Evolutionary conservation across 2,888 invertebrate species (phyloP), one percentile per base, ranked within the genome.

Genomic region (Antheraea assamensis): DNA sequence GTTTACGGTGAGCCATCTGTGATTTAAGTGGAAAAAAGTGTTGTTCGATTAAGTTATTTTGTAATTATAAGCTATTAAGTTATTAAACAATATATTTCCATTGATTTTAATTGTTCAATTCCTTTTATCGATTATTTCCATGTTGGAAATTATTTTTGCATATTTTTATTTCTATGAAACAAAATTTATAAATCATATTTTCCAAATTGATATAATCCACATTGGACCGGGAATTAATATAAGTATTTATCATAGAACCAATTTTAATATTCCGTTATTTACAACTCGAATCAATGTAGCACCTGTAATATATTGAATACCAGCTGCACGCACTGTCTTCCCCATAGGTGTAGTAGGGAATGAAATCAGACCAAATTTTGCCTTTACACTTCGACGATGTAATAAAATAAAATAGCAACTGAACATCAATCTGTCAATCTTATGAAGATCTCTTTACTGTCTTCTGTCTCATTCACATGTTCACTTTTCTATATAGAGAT

Each of bases 1-100:
- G 94, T 92, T 8, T 94, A 93, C 73, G 89, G 85, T 35, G 86
- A 89, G 17, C 94, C 94, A 0, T 81, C 87, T 7, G 77, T 80
- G 13, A 78, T 85, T 72, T 77, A 71, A 72, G 61, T 35, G 17
- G 27, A 61, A 61, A 61, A 61, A 61, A 61, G 27, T 68, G 21
- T 68, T 68, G n/a, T 68, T 19, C 68, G 68, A 68, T 68, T 68
- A 35, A 68, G 68, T 68, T 68, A 68, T 68, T 68, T 35, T 68
- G 15, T 68, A 68, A 68, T 68, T 68, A 68, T 68, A 68, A 35
- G 35, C 68, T 68, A 68, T 68, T 68, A 68, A 68, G 68, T 68
- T 68, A 68, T 68, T 68, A 68, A 68, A 68, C 13, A 68, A 68
- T 35, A 31, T 68, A 61, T 27, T 35, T 68, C n/a, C 31, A 35